Conservation (phyloP, 2,888 invertebrate species). For the Diaperis boleti region DNA sequence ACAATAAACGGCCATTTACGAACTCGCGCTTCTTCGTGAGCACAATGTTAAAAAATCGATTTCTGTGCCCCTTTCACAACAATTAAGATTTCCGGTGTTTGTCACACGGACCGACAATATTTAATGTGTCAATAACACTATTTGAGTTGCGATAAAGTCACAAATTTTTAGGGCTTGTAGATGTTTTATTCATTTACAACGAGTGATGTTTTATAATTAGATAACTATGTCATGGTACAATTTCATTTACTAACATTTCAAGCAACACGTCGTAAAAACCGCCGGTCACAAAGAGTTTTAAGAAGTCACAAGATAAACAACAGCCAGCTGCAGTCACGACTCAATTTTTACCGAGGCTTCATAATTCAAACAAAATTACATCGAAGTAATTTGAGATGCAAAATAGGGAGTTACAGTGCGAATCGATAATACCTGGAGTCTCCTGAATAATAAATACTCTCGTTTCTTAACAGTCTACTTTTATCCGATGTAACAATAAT, state of each 20-base stretch:
- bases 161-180: no score
- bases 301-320: not conserved
- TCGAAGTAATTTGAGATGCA: not conserved
- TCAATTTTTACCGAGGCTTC: not conserved
- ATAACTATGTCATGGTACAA: not conserved
- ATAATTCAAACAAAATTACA: not conserved
- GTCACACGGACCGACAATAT: not conserved
- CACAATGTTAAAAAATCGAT: not conserved
- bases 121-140: not conserved
- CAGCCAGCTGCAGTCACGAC: not conserved
- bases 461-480: not conserved
- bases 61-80: no score
- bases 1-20: constrained; percentile 6
- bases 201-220: no score
- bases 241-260: not conserved
- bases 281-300: not conserved
- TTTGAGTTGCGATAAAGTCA: no score
- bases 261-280: not conserved
- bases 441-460: not conserved
- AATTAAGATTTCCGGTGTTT: not conserved
- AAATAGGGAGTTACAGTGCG: not conserved
- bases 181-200: not conserved
- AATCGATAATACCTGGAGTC: not conserved
- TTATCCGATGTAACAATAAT: not conserved
- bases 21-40: constrained; percentile 6